A percentile compares a stretch with the other conserved stretches of the same genome.
These are phyloP conservation scores for Etheostoma spectabile DNA, from an alignment of 2,113 vertebrate genomes.

Conservation along the genomic window DNA sequence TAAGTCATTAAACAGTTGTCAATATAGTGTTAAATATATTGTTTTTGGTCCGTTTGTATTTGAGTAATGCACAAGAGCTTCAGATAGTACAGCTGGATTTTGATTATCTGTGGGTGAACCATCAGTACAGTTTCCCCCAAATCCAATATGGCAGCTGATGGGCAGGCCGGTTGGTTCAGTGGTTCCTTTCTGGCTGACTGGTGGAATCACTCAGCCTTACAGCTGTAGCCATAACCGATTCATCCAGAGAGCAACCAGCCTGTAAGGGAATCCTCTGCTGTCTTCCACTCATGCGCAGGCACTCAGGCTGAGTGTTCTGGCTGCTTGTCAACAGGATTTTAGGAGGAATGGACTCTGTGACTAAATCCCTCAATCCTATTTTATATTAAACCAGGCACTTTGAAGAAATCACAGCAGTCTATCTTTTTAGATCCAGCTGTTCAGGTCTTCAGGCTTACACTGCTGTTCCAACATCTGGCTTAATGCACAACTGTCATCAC, in stretches of 20 bases:
- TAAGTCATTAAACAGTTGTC: background rate
- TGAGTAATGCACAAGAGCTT: background rate
- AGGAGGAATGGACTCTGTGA: slow-evolving; percentile 21
- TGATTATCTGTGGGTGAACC: background rate
- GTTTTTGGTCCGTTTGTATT: background rate
- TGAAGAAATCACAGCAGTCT: slow-evolving; percentile 12
- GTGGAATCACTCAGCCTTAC: slow-evolving; percentile 49
- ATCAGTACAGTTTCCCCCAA: background rate
- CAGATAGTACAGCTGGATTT: background rate
- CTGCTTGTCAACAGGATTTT: slow-evolving; percentile 59
- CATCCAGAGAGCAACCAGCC: slow-evolving; percentile 44
- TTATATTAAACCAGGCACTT: background rate
- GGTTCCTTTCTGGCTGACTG: slow-evolving; percentile 60
- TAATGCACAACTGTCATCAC: background rate
- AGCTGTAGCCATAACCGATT: slow-evolving; percentile 54
- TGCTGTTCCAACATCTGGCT: slow-evolving; percentile 8
- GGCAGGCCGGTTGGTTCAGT: slow-evolving; percentile 29
- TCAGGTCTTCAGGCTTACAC: background rate
- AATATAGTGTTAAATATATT: no score
- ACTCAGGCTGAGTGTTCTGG: slow-evolving; percentile 41
- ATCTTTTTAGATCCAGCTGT: background rate
- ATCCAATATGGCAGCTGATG: slow-evolving; percentile 28
- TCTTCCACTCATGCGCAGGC: slow-evolving; percentile 32
- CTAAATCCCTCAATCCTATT: slow-evolving; percentile 21
- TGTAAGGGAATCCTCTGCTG: slow-evolving; percentile 61